Base-by-base conservation (phyloP, 2,888 invertebrate genomes). In the Blastobasis adustella region DNA sequence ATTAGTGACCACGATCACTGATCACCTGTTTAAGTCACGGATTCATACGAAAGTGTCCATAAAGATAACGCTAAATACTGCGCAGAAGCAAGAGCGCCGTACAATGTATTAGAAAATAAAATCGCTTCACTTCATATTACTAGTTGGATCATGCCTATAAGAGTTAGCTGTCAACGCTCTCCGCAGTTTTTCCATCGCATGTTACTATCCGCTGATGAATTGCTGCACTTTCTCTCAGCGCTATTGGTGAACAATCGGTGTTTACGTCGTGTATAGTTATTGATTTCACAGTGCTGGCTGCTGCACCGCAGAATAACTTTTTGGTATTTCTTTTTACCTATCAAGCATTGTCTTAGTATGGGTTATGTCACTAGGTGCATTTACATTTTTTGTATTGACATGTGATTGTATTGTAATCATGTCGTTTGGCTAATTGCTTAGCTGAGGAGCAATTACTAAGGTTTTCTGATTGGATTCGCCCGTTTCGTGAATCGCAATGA, bases 151-250 rank as follows among this genome's bases (percentile, higher is more conserved):
- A 10, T 10, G 10, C 10, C 37, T 38, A 46, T 46, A 42, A 46
- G 37, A 42, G 45, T 36, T 47, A 48, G 23, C 54, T 52, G 52
- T 59, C 54, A 57, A 54, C 57, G 61, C 62, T 65, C 67, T 64
- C 61, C 60, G 62, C 57, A 39, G 56, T 60, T 69, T 65, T 70
- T 61, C 62, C 47, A 5, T 38, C 23, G n/a, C 6, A 9, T 23
- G 23, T 23, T 23, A 23, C 23, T 23, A 23, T 23, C 38, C 6
- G 37, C 7, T 23, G 10, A 39, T 46, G 39, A 46, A 47, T 49
- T 53, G 47, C 47, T 47, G 45, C 50, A 50, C 53, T 53, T 53
- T 53, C 53, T 6, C 50, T 45, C 41, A 8, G 2, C 7, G 41
- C 7, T 9, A 41, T 41, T 41, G 41, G 41, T 4, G 7, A 41